These are phyloP conservation scores for Propithecus coquereli DNA, from an alignment of 2,113 vertebrate genomes.

Conservation along the genomic window DNA sequence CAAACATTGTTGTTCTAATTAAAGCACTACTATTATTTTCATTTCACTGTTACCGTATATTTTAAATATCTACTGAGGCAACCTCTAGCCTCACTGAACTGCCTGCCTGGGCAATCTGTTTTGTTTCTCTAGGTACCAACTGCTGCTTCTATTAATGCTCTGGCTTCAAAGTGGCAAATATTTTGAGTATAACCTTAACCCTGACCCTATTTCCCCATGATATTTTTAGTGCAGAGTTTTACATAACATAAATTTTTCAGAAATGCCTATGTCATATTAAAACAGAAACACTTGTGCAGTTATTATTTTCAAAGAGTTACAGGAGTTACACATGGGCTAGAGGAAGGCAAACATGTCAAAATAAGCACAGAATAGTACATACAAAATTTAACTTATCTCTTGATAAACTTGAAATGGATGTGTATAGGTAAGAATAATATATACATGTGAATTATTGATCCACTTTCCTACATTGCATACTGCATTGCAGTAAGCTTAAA, in stretches of 20 bases:
- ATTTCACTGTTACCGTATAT: not conserved
- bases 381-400: not conserved
- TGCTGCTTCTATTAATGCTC: not conserved
- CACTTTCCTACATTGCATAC: not conserved
- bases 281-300: not conserved
- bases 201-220: not conserved
- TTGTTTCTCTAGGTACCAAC: not conserved
- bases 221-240: not conserved
- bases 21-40: not conserved
- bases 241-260: not conserved
- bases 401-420: not conserved
- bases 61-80: not conserved
- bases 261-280: not conserved
- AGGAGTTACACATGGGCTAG: not conserved
- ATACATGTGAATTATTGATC: not conserved
- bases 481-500: not conserved
- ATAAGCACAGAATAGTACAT: not conserved
- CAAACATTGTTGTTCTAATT: not conserved
- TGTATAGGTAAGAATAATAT: not conserved
- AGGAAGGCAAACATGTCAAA: not conserved
- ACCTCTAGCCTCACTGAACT: not conserved
- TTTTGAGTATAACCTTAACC: not conserved
- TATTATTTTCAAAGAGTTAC: constrained; percentile 22
- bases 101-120: not conserved
- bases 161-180: not conserved